A percentile compares a stretch with the other conserved stretches of the same genome.
phyloP scores from a whole-genome alignment of 1,140 invertebrate genomes.

The Drepana arcuata region DNA sequence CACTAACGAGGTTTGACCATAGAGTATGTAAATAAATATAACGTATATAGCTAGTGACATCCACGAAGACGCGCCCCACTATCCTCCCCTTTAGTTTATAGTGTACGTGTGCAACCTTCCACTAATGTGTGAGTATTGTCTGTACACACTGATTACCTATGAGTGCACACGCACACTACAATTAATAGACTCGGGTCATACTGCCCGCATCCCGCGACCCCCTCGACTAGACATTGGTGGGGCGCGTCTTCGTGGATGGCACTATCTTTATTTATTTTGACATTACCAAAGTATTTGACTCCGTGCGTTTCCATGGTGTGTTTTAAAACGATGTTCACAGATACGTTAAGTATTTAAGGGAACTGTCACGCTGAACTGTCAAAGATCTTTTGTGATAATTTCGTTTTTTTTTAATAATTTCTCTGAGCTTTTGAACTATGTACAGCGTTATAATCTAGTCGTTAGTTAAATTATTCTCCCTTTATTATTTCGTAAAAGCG shows the following conservation, averaged over 20 bases:
- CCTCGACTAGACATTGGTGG: too few relatives aligned
- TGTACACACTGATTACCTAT: too few relatives aligned
- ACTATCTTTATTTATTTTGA: background rate
- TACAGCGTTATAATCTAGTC: constrained; percentile 60
- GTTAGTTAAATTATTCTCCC: constrained; percentile 27
- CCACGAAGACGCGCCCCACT: too few relatives aligned
- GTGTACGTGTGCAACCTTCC: too few relatives aligned
- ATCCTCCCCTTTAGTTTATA: too few relatives aligned
- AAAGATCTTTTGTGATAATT: constrained; percentile 30
- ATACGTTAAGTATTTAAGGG: background rate
- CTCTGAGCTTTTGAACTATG: constrained; percentile 27
- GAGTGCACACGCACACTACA: too few relatives aligned
- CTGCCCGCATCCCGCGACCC: too few relatives aligned
- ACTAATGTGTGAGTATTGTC: too few relatives aligned
- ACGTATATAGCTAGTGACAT: background rate
- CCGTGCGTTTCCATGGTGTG: background rate
- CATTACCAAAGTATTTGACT: background rate
- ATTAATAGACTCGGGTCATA: too few relatives aligned
- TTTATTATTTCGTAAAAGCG: constrained; percentile 7
- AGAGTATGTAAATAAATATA: background rate
- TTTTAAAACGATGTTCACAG: background rate
- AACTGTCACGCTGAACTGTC: too few relatives aligned
- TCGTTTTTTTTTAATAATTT: constrained; percentile 24
- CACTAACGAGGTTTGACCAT: too few relatives aligned
- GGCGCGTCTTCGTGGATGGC: too few relatives aligned